These are phyloP conservation scores for Plectus sambesii DNA, from an alignment of 1,140 invertebrate genomes.

Conservation along the genomic window DNA sequence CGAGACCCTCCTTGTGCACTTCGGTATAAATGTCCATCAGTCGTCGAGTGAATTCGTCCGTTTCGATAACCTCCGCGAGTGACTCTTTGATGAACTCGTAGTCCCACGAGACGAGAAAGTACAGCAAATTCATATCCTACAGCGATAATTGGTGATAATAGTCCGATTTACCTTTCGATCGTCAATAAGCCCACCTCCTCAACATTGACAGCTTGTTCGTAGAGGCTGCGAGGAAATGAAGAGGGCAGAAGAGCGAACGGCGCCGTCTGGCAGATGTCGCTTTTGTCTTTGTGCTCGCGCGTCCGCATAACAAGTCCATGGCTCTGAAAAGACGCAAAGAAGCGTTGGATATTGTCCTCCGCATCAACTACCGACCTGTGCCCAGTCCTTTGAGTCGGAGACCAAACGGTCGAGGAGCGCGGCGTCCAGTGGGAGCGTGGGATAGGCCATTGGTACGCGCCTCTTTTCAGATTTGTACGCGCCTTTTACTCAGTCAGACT, in stretches of 20 bases:
- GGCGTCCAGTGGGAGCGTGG: too few species aligned
- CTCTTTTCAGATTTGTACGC: too few species aligned
- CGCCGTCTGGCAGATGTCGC: constrained; percentile 34
- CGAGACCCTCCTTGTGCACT: constrained; percentile 26
- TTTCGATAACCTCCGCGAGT: constrained; percentile 36
- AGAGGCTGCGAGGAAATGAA: constrained; percentile 36
- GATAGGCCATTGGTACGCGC: too few species aligned
- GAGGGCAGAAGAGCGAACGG: constrained; percentile 42
- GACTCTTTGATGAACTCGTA: constrained; percentile 36
- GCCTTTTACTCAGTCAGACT: too few species aligned
- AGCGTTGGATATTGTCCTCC: too few species aligned
- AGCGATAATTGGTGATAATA: not conserved
- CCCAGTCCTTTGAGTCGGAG: too few species aligned
- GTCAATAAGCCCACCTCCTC: constrained; percentile 29
- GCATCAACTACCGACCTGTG: too few species aligned
- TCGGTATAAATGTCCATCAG: constrained; percentile 35
- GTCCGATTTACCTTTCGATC: constrained; percentile 4
- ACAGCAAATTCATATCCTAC: constrained; percentile 38
- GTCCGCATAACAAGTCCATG: constrained; percentile 37
- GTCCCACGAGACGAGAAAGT: constrained; percentile 42
- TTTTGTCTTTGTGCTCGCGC: constrained; percentile 31
- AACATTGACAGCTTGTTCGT: constrained; percentile 34
- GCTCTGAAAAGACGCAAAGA: constrained; percentile 34
- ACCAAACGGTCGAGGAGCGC: too few species aligned
- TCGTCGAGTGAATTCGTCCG: constrained; percentile 39